Percentiles rank a stretch among this genome's conserved stretches.
These are phyloP conservation scores for Gastrophryne carolinensis DNA, from an alignment of 2,797 vertebrate species.

Conservation along the genomic window DNA sequence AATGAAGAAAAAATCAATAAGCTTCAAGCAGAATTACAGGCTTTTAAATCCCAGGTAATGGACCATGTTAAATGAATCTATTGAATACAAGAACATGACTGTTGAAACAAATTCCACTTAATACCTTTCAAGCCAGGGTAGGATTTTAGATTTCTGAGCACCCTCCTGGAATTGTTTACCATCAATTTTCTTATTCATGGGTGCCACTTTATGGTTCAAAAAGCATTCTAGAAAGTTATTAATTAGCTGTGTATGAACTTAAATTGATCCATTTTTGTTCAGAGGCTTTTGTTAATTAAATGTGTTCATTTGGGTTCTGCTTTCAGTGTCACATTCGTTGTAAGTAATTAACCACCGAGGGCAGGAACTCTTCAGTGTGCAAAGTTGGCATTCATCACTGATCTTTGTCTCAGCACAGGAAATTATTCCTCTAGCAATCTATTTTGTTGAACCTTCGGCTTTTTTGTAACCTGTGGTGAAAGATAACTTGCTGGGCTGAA, in stretches of 20 bases:
- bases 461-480: constrained; percentile 58
- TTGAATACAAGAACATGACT: constrained; percentile 45
- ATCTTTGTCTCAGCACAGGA: constrained; percentile 78
- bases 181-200: constrained; percentile 51
- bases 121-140: constrained; percentile 18
- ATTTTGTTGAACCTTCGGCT: constrained; percentile 67
- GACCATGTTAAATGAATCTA: constrained; percentile 48
- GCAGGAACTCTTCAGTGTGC: constrained; percentile 66
- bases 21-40: constrained; percentile 84
- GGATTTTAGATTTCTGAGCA: constrained; percentile 39
- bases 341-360: constrained; percentile 78
- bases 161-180: constrained; percentile 50
- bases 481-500: constrained; percentile 66
- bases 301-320: constrained; percentile 60
- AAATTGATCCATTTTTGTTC: constrained; percentile 49
- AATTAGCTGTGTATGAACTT: constrained; percentile 56
- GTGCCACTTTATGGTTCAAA: constrained; percentile 34
- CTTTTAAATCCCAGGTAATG: constrained; percentile 86
- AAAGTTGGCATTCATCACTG: constrained; percentile 74
- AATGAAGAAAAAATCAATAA: constrained; percentile 83
- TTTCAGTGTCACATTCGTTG: constrained; percentile 60
- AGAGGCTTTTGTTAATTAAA: constrained; percentile 60
- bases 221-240: constrained; percentile 54
- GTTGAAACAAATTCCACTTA: constrained; percentile 45
- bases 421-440: constrained; percentile 80